Evolutionary conservation across 2,888 invertebrate species (phyloP), one percentile per base, ranked within the genome.

Genomic region (Drosophila peninsularis): DNA sequence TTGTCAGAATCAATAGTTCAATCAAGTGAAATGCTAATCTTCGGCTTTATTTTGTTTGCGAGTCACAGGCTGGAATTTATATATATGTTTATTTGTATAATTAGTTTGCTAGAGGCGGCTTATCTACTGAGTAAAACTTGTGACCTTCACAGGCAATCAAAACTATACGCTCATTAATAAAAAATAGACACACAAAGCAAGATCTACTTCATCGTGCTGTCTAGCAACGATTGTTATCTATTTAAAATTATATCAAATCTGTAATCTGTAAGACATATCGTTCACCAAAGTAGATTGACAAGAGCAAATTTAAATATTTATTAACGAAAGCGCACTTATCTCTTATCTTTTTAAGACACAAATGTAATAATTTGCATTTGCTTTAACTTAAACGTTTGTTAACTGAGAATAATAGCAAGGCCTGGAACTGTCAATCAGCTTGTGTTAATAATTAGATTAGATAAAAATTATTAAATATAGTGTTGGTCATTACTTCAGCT

Each of bases 151-250:
- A 39, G 34, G 17, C 34, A 44, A 57, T 68, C 56, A 32, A 52
- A 61, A 60, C 55, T 54, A 61, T 39, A 49, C 9, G 41, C 44
- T 42, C 39, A 67, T 77, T 77, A 77, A 80, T 70, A 70, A 55
- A 54, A 65, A 52, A 72, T 78, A 62, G 69, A 50, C 64, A 47
- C 19, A 47, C 14, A 36, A 47, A 13, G 10, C n/a, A n/a, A 45
- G 2, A 5, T 45, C 10, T 27, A 1, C 5, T 10, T 10, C 27
- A 13, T 24, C 14, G 3, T 1, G 19, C 11, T 21, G 42, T 21
- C 21, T 13, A 21, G 9, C 27, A 24, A 50, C 53, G 19, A 45
- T 45, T 27, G 27, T 27, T 45, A 30, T 45, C 27, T 45, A 11
- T 45, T 27, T 30, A 11, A 27, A 27, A 45, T 45, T 27, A 27